Evolutionary conservation across 2,113 vertebrate species (phyloP), one percentile per base, ranked within the genome.

Genomic region (Grus americana): DNA sequence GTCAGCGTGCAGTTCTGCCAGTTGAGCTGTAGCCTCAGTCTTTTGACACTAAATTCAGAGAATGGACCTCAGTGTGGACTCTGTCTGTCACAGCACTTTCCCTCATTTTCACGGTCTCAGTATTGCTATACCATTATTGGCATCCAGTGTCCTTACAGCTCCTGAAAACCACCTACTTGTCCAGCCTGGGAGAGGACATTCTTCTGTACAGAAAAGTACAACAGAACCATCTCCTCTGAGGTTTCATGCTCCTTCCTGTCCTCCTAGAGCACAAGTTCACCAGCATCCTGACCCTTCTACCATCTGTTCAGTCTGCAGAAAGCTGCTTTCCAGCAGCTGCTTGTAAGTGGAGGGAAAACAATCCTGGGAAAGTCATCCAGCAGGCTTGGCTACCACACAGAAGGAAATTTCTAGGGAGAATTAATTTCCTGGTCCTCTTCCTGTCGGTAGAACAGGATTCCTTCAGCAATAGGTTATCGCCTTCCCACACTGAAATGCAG

Each of bases 391-490:
- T 84, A 44, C 26, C 40, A 54, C n/a, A 59, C 7, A 80, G 59
- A 63, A 92, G 61, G 38, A 93, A 93, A 95, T 88, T 96, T 92
- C 93, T 55, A 94, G 72, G 47, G 38, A 92, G 32, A 78, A 67
- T 47, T 83, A 12, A 88, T 93, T 88, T 93, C 44, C 75, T 73
- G 32, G 34, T 78, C n/a, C 11, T 86, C 36, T 96, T 88, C 75
- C 82, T 83, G n/a, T 55, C 7, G 24, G 16, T 91, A 36, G 12
- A 80, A 49, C 3, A 52, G 54, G 21, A 76, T 88, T 92, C 34
- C 62, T 70, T 91, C 62, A 72, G 90, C 7, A 12, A 32, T 10
- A 92, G 46, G 38, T 55, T 86, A 73, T 66, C 3, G 0, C 38
- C 79, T 93, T 86, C 82, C 47, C 62, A 73, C 46, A 73, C 16